Conservation (phyloP, 2,113 vertebrate species). For the Saimiri boliviensis region DNA sequence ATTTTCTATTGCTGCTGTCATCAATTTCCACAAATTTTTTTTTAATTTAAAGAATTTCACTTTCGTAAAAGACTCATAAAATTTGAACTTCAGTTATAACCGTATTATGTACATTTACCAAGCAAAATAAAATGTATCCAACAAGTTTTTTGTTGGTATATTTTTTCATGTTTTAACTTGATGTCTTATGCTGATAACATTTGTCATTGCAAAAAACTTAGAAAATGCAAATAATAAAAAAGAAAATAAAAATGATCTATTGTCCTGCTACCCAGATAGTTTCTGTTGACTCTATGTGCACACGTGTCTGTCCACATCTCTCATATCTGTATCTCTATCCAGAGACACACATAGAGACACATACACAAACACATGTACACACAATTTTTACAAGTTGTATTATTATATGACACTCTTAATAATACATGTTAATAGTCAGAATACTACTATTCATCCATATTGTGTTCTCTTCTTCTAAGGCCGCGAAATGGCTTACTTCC, state of each 20-base stretch:
- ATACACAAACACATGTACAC: not conserved
- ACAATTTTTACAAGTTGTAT: not conserved
- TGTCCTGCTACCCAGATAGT: not conserved
- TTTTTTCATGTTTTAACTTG: not conserved
- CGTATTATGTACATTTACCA: not conserved
- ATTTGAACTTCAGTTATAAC: not conserved
- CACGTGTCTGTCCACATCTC: not conserved
- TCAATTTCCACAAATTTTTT: not conserved
- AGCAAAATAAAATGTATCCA: too few species aligned
- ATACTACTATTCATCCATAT: too few species aligned
- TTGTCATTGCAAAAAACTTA: not conserved
- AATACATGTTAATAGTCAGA: not conserved
- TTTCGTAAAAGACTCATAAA: conserved; percentile 4
- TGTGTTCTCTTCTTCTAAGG: not conserved
- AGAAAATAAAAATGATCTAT: not conserved
- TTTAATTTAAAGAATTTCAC: not conserved
- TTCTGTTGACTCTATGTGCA: not conserved
- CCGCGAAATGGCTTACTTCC: not conserved
- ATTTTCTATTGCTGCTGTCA: not conserved
- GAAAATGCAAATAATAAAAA: not conserved
- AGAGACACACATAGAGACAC: not conserved
- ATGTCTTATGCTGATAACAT: not conserved
- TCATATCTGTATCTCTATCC: too few species aligned
- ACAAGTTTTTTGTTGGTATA: not conserved
- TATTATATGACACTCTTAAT: not conserved